phyloP scores from a whole-genome alignment of 2,797 vertebrate genomes.

The Muscicapa comitata region DNA sequence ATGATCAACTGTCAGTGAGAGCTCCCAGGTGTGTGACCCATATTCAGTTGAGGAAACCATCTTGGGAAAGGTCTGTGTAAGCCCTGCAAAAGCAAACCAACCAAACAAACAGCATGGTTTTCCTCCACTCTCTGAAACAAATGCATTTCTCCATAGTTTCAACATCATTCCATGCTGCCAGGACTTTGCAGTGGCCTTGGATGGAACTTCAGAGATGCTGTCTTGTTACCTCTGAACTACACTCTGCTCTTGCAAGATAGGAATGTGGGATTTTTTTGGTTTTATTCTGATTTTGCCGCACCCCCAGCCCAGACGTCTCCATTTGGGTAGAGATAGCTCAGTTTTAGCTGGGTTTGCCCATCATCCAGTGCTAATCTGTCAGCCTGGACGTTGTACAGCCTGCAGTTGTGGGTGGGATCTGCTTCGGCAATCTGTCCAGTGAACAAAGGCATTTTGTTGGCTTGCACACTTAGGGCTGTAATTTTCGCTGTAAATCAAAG shows the following conservation, averaged over 20 bases:
- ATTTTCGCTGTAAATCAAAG: neutral
- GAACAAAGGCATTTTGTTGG: neutral
- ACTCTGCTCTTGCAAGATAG: neutral
- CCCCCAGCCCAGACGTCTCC: neutral
- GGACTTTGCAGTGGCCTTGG: neutral
- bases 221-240: neutral
- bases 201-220: neutral
- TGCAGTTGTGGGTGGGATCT: neutral
- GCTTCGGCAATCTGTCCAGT: neutral
- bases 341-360: neutral
- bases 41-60: slow-evolving; percentile 83
- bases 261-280: neutral
- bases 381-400: neutral
- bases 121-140: neutral
- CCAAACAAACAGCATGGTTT: neutral
- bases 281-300: neutral
- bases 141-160: neutral
- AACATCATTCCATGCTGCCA: neutral
- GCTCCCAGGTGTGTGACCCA: slow-evolving; percentile 88
- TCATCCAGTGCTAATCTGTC: neutral
- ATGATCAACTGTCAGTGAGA: slow-evolving; percentile 84
- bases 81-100: slow-evolving; percentile 15
- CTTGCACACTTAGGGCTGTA: neutral
- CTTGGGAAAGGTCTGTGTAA: neutral
- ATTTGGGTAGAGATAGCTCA: neutral